Base-by-base conservation (phyloP, 2,888 invertebrate genomes). In the Tenthredo livida region DNA sequence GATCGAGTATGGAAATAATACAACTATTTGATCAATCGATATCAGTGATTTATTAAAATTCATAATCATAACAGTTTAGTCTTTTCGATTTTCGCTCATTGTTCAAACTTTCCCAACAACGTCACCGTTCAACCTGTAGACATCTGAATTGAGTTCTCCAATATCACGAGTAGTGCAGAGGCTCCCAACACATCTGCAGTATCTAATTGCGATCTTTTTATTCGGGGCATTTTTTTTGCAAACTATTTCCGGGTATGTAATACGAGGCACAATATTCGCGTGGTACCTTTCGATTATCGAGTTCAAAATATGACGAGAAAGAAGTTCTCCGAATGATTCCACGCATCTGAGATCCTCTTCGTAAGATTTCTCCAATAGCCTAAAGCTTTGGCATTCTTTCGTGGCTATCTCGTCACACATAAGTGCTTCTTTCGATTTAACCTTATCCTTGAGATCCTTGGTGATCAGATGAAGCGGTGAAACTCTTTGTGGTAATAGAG, bases 101-200 rank as follows among this genome's bases (percentile, higher is more conserved):
- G 43, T 54, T 54, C 29, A 33, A 77, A 33, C 43, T 43, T 21
- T 43, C 3, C 12, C n/a, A 2, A 77, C 29, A 77, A 77, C 77
- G 9, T 33, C 50, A 25, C 17, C 61, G n/a, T 37, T 65, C 4
- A 83, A n/a, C n/a, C 47, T 70, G 50, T 83, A 83, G 17, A 10
- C 1, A 61, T 29, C 43, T 37, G 83, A 67, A 17, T 70, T 33
- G n/a, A 83, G 7, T 1, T 83, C 67, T 9, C 83, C 83, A 37
- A 70, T 70, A 5, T 83, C 47, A 25, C 37, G 47, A 21, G 10
- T 47, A 17, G 83, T 47, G 47, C 83, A 83, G 6, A 83, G 70
- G 29, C 83, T 83, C 15, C 83, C 83, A 17, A 67, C 47, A 29
- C 83, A 83, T 29, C 70, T 83, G 67, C 83, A 83, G 33, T 83